phyloP scores from a whole-genome alignment of 1,140 invertebrate species.

The Eumaeus atala region DNA sequence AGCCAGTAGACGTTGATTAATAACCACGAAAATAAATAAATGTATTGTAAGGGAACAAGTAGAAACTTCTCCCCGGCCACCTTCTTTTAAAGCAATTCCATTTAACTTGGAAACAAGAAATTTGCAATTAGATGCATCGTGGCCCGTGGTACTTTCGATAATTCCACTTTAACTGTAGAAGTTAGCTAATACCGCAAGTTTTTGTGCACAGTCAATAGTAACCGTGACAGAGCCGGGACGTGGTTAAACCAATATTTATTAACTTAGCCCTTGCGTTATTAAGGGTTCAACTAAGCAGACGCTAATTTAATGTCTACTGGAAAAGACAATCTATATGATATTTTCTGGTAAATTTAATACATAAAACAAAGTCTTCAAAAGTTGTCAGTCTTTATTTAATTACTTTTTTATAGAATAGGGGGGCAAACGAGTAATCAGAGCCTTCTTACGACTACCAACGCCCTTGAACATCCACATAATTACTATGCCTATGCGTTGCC shows the following conservation, averaged over 20 bases:
- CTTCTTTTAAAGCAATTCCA: slow-evolving; percentile 26
- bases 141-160: slow-evolving; percentile 23
- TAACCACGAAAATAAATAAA: slow-evolving; percentile 5
- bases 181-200: slow-evolving; percentile 31
- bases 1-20: neutral
- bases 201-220: slow-evolving; percentile 24
- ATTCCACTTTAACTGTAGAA: slow-evolving; percentile 27
- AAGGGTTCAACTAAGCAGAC: neutral
- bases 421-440: too few relatives aligned
- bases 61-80: neutral
- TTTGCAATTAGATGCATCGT: slow-evolving; percentile 41
- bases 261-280: slow-evolving; percentile 6
- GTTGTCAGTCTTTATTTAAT: neutral
- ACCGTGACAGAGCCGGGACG: slow-evolving; percentile 18
- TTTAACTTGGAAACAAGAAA: slow-evolving; percentile 33
- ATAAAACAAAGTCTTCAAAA: too few relatives aligned
- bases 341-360: slow-evolving; percentile 6
- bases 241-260: slow-evolving; percentile 22
- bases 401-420: too few relatives aligned
- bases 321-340: neutral
- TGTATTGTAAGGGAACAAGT: slow-evolving; percentile 3
- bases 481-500: too few relatives aligned
- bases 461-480: too few relatives aligned
- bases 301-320: neutral
- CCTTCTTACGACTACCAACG: too few relatives aligned